phyloP scores from a whole-genome alignment of 2,113 vertebrate species.

The Seriola dumerili region DNA sequence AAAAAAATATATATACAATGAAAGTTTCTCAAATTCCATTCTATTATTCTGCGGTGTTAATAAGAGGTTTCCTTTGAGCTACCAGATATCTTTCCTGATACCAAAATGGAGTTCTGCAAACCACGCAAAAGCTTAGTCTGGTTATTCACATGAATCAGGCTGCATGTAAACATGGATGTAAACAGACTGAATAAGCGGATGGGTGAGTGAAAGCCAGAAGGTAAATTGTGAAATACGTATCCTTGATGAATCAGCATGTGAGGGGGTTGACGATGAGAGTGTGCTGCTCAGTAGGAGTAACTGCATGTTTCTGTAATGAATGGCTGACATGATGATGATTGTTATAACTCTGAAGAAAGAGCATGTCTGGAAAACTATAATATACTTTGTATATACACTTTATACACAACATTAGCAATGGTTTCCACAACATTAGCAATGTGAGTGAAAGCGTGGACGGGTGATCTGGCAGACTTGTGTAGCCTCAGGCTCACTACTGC shows the following conservation, averaged over 20 bases:
- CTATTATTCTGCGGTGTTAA: conserved; percentile 11
- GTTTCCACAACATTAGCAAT: conserved; percentile 2
- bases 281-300: conserved; percentile 6
- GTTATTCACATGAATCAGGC: not conserved
- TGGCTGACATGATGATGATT: conserved; percentile 10
- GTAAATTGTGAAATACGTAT: not conserved
- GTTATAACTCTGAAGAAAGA: conserved; percentile 24
- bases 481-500: conserved; percentile 60
- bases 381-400: not conserved
- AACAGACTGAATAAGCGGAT: not conserved
- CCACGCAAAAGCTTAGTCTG: not conserved
- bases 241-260: conserved; percentile 20
- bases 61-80: conserved; percentile 18
- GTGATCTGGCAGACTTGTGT: conserved; percentile 50
- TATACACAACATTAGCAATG: conserved; percentile 11
- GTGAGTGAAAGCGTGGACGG: conserved; percentile 12
- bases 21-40: conserved; percentile 7
- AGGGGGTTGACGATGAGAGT: not conserved
- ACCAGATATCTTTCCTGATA: not conserved
- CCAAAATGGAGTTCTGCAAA: not conserved
- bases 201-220: not conserved
- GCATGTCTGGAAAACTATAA: conserved; percentile 17
- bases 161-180: conserved; percentile 26
- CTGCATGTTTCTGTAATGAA: conserved; percentile 13
- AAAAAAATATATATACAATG: conserved; percentile 1